Evolutionary conservation across 1,140 invertebrate species (phyloP), one percentile per base, ranked within the genome.

Genomic region (Bombyx mori): DNA sequence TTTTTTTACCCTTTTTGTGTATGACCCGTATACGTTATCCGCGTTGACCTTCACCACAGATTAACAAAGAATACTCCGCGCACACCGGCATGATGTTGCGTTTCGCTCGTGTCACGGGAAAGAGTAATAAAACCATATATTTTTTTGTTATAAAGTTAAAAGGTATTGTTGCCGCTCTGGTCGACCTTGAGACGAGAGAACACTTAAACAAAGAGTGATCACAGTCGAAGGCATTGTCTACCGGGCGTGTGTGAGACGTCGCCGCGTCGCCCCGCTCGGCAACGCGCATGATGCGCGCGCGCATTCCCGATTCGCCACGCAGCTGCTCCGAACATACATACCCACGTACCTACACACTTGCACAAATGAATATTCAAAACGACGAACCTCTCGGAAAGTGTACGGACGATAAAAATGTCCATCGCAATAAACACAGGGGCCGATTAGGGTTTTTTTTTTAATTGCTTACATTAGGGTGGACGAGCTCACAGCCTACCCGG

Each of bases 301-400:
- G 67, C 73, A 84, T 84, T 82, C 77, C 76, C 63, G 67, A 84
- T 84, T 84, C 69, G 81, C 68, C 60, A 60, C 60, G 58, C 58
- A 53, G 54, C 61, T 58, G 44, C 45, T 46, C 44, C 55, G 53
- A 44, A 44, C 48, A 10, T 22, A n/a, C 9, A 6, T 6, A 12
- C 45, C n/a, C 54, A 43, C 45, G 49, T 10, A 44, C 35, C 35
- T 56, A 53, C 58, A 68, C 59, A 68, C 62, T 60, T 12, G 56
- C 57, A 58, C 61, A 58, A 67, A 69, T 61, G 66, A 65, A 67
- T 65, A 71, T 68, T 66, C 63, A 69, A 44, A 58, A 58, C 52
- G 58, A 60, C 52, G 45, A 48, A 18, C 61, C 58, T 58, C 56
- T 57, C 65, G 52, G 52, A 62, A 58, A 66, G 58, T 65, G 51